Percentiles rank a stretch among this genome's conserved stretches.
Evolutionary conservation across 2,888 invertebrate species (phyloP).

Genomic region (Agrochola lychnidis): DNA sequence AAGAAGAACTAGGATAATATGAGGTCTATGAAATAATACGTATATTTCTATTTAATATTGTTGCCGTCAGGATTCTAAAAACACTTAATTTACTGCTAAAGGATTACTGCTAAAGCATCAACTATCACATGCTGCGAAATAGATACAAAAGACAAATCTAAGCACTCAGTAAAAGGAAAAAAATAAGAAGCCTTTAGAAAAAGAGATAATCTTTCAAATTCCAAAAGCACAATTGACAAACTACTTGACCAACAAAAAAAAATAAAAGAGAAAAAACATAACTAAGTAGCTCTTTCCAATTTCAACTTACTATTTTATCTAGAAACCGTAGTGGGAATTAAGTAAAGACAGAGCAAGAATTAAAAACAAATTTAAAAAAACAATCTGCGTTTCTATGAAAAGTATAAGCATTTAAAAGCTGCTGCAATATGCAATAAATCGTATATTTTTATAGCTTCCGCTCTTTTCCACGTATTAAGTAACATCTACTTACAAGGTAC

Average conservation of each 20-base stretch:
- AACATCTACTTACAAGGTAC: conserved; percentile 23
- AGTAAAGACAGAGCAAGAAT: neutral
- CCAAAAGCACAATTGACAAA: neutral
- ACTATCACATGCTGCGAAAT: neutral
- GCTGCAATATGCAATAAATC: conserved; percentile 49
- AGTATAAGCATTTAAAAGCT: conserved; percentile 16
- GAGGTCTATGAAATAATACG: neutral
- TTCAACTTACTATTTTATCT: conserved; percentile 7
- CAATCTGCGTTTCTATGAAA: conserved; percentile 24
- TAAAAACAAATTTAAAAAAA: conserved; percentile 30
- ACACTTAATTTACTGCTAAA: neutral
- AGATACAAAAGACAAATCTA: neutral
- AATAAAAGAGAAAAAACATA: neutral
- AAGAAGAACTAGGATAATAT: neutral
- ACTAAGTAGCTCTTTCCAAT: conserved; percentile 7
- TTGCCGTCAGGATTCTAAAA: neutral
- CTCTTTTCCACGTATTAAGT: conserved; percentile 33
- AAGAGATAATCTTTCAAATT: neutral
- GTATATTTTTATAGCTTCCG: conserved; percentile 56
- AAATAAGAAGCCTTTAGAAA: no score
- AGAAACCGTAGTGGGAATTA: neutral
- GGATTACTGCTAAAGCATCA: neutral
- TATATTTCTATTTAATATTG: no score
- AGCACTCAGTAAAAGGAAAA: neutral
- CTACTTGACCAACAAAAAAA: neutral